These are phyloP conservation scores for Hiodon tergisus DNA, from an alignment of 2,113 vertebrate species.

Conservation along the genomic window DNA sequence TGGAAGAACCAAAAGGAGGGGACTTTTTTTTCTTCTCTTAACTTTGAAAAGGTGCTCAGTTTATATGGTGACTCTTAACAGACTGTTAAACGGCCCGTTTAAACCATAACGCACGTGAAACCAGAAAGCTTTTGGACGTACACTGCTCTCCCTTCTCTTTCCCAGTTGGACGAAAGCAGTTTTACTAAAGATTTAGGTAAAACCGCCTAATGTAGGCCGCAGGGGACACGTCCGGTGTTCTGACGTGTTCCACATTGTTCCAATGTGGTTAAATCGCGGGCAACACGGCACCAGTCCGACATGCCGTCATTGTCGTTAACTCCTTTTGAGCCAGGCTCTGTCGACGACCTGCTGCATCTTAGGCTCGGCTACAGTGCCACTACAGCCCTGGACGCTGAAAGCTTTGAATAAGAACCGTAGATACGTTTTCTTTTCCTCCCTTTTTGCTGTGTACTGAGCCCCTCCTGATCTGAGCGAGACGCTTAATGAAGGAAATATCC, in stretches of 20 bases:
- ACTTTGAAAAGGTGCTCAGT: neutral
- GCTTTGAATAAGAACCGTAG: too few species aligned
- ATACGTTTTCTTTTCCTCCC: constrained; percentile 32
- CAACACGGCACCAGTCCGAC: too few species aligned
- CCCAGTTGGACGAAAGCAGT: neutral
- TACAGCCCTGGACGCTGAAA: too few species aligned
- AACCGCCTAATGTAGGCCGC: neutral
- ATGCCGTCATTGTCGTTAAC: too few species aligned
- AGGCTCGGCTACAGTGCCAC: too few species aligned
- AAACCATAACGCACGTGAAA: neutral
- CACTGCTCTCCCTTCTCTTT: neutral
- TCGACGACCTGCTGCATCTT: too few species aligned
- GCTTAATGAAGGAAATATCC: constrained; percentile 69
- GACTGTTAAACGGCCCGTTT: neutral
- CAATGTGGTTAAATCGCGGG: too few species aligned
- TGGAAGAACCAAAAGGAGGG: too few species aligned
- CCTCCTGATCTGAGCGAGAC: constrained; percentile 47
- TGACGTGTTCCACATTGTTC: too few species aligned
- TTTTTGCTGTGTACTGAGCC: constrained; percentile 31
- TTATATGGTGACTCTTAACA: neutral
- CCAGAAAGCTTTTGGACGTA: too few species aligned
- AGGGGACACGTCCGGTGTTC: neutral
- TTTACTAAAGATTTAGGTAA: neutral
- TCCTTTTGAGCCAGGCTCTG: too few species aligned
- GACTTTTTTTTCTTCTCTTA: constrained; percentile 18